Evolutionary conservation across 2,888 invertebrate species (phyloP).

Genomic region (Aporophyla lueneburgensis): DNA sequence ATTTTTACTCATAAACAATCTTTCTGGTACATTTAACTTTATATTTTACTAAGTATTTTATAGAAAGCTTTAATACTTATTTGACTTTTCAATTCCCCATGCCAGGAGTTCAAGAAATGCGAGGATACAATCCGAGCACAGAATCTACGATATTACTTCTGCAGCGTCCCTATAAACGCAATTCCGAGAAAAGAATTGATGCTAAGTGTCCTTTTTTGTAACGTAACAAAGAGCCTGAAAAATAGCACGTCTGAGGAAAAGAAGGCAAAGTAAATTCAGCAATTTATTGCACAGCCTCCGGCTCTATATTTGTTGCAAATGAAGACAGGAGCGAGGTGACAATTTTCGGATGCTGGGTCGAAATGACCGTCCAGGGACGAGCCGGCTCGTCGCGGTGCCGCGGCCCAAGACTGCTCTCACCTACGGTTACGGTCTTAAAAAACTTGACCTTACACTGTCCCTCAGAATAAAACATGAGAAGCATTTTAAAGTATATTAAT

Average conservation of each 20-base stretch:
- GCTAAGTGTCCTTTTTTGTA: slow-evolving; percentile 83
- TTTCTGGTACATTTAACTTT: slow-evolving; percentile 31
- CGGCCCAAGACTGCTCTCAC: slow-evolving; percentile 77
- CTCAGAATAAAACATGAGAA: slow-evolving; percentile 36
- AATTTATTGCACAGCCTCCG: slow-evolving; percentile 86
- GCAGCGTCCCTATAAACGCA: slow-evolving; percentile 68
- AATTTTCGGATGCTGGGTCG: slow-evolving; percentile 85
- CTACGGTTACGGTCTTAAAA: slow-evolving; percentile 67
- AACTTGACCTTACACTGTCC: slow-evolving; percentile 53
- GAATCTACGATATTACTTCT: slow-evolving; percentile 51
- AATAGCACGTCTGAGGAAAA: slow-evolving; percentile 85
- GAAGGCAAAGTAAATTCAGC: slow-evolving; percentile 86
- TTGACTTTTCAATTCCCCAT: slow-evolving; percentile 11
- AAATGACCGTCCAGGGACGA: slow-evolving; percentile 85
- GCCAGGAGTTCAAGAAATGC: slow-evolving; percentile 23
- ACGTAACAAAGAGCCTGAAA: slow-evolving; percentile 86
- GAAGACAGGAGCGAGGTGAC: slow-evolving; percentile 88
- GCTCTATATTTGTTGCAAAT: slow-evolving; percentile 89
- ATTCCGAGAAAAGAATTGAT: slow-evolving; percentile 80
- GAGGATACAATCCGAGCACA: slow-evolving; percentile 30
- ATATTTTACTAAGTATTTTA: slow-evolving; percentile 26
- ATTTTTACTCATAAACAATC: slow-evolving; percentile 54
- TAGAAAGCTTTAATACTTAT: neutral
- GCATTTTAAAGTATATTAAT: slow-evolving; percentile 24
- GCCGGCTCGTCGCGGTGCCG: slow-evolving; percentile 64